Evolutionary conservation across 2,888 invertebrate species (phyloP).

Genomic region (Hydriomena furcata): DNA sequence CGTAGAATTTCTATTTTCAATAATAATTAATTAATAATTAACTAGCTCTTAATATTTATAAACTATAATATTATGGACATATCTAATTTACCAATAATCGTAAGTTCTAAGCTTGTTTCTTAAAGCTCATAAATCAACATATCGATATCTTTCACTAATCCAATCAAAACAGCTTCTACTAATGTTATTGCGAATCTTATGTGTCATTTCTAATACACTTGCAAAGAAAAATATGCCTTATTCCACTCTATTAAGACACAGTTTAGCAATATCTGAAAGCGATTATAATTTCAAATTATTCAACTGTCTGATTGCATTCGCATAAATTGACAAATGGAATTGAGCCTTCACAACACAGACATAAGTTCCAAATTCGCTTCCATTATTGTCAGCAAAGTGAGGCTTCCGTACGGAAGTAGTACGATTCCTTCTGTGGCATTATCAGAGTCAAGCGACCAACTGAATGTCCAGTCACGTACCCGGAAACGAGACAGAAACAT

Average conservation of each 20-base stretch:
- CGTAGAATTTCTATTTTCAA: too few species aligned
- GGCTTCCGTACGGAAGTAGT: constrained; percentile 1
- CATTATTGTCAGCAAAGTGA: background rate
- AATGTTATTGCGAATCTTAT: constrained; percentile 62
- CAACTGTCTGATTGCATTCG: too few species aligned
- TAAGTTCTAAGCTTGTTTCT: too few species aligned
- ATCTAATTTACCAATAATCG: too few species aligned
- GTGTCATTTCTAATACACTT: background rate
- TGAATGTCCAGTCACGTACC: constrained; percentile 18
- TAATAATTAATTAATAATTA: too few species aligned
- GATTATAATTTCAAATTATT: too few species aligned
- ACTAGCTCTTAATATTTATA: too few species aligned
- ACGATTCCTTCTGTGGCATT: constrained; percentile 34
- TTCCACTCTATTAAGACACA: background rate
- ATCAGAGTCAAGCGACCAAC: constrained; percentile 16
- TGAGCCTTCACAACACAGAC: background rate
- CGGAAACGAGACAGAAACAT: constrained; percentile 8
- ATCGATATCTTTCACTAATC: constrained; percentile 66
- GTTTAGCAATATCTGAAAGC: background rate
- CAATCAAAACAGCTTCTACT: constrained; percentile 65
- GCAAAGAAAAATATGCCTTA: constrained; percentile 19
- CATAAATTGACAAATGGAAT: too few species aligned
- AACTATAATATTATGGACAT: too few species aligned
- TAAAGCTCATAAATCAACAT: constrained; percentile 1
- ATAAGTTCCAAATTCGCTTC: background rate